Evolutionary conservation across 2,797 vertebrate species (phyloP).

Genomic region (Coracias cyanogaster): DNA sequence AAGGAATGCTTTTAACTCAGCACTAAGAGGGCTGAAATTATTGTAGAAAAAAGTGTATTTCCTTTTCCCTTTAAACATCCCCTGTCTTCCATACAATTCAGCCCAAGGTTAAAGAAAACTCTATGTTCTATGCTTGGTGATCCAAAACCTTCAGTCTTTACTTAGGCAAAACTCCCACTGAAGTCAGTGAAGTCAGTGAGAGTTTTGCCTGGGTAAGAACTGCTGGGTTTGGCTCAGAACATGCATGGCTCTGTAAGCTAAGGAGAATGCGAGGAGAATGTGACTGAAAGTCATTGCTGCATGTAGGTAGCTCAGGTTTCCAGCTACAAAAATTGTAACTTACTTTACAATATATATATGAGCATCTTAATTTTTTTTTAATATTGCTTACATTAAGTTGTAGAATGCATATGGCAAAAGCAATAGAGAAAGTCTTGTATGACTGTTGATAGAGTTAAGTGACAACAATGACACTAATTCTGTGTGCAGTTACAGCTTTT

Average conservation of each 20-base stretch:
- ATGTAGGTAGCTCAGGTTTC: background rate
- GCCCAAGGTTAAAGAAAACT: conserved; percentile 49
- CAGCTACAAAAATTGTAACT: background rate
- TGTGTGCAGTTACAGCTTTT: background rate
- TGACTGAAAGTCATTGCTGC: background rate
- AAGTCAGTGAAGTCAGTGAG: conserved; percentile 42
- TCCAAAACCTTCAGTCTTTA: conserved; percentile 62
- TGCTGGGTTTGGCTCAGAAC: conserved; percentile 4
- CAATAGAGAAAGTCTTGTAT: background rate
- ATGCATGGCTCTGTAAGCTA: background rate
- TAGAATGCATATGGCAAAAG: background rate
- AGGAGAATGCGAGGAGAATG: background rate
- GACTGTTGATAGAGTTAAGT: background rate
- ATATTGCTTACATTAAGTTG: background rate
- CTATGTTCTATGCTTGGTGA: conserved; percentile 20
- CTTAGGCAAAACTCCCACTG: conserved; percentile 42
- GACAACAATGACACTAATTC: background rate
- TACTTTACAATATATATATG: background rate
- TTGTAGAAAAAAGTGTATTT: conserved; percentile 37
- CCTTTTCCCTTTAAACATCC: conserved; percentile 48
- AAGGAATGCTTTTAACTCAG: conserved; percentile 71
- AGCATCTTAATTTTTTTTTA: background rate
- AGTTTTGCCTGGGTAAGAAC: conserved; percentile 29
- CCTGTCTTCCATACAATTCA: background rate
- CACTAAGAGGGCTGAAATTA: conserved; percentile 47